Conservation (phyloP, 2,888 invertebrate genomes). For the Drosophila formosana region DNA sequence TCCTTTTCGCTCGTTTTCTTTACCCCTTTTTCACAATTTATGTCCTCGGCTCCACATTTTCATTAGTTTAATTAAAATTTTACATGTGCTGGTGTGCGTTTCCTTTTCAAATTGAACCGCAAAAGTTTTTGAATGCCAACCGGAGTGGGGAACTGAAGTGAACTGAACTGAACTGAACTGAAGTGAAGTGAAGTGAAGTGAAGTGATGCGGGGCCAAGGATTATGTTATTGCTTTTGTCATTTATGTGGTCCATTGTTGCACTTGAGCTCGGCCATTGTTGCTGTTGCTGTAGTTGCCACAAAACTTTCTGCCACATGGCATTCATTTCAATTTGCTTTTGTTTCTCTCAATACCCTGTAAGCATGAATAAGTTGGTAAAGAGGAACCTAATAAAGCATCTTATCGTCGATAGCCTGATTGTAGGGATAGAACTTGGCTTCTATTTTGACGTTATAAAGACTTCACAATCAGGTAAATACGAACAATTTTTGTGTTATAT, state of each 20-base stretch:
- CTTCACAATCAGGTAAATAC: no score
- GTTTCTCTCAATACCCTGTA: constrained; percentile 31
- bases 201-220: constrained; percentile 49
- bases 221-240: constrained; percentile 75
- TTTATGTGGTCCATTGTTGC: constrained; percentile 66
- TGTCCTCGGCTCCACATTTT: constrained; percentile 63
- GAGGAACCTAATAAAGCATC: neutral
- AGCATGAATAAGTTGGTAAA: neutral
- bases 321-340: constrained; percentile 74
- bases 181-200: neutral
- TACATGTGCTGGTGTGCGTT: constrained; percentile 36
- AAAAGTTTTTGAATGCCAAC: constrained; percentile 60
- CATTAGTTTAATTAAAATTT: constrained; percentile 82
- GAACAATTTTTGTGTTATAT: no score
- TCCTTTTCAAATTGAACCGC: constrained; percentile 75
- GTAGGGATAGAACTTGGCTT: no score
- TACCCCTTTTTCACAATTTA: constrained; percentile 30
- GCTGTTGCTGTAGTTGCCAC: constrained; percentile 41
- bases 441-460: no score
- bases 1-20: constrained; percentile 13
- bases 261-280: constrained; percentile 37
- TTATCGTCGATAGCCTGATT: no score
- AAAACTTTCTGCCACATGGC: constrained; percentile 72
- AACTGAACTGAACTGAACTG: neutral
- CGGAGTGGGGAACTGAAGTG: neutral